These are phyloP conservation scores for Cephus nigrinus DNA, from an alignment of 2,888 invertebrate genomes.

Conservation along the genomic window DNA sequence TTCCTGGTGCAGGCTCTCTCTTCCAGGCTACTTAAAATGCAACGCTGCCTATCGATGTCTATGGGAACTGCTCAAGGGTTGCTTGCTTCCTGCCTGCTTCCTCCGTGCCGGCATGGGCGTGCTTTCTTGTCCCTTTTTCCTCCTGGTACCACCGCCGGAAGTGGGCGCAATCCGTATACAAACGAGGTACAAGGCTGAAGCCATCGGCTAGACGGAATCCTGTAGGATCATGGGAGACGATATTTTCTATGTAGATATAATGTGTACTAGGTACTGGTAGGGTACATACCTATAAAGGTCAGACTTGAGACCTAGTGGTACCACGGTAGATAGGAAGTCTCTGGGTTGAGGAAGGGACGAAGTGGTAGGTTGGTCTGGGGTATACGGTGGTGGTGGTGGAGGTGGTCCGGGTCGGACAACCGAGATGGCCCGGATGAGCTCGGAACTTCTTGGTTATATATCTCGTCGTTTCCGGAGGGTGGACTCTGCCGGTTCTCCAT, in stretches of 20 bases:
- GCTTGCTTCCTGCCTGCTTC: neutral
- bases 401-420: slow-evolving; percentile 31
- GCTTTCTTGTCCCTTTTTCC: neutral
- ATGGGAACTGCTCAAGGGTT: neutral
- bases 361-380: neutral
- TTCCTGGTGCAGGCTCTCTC: neutral
- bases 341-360: slow-evolving; percentile 1
- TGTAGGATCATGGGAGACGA: slow-evolving; percentile 10
- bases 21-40: slow-evolving; percentile 1
- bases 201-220: slow-evolving; percentile 39
- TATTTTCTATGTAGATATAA: neutral
- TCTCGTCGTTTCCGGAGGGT: slow-evolving; percentile 23
- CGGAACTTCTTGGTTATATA: slow-evolving; percentile 23
- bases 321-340: neutral
- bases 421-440: slow-evolving; percentile 16
- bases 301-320: neutral
- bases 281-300: neutral
- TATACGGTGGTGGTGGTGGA: slow-evolving; percentile 29
- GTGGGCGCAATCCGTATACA: slow-evolving; percentile 24
- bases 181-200: slow-evolving; percentile 31
- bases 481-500: slow-evolving; percentile 19
- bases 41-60: slow-evolving; percentile 5
- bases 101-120: neutral
- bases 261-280: neutral
- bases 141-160: neutral